These are phyloP conservation scores for Crotalus horridus DNA, from an alignment of 2,113 vertebrate species.

Conservation along the genomic window DNA sequence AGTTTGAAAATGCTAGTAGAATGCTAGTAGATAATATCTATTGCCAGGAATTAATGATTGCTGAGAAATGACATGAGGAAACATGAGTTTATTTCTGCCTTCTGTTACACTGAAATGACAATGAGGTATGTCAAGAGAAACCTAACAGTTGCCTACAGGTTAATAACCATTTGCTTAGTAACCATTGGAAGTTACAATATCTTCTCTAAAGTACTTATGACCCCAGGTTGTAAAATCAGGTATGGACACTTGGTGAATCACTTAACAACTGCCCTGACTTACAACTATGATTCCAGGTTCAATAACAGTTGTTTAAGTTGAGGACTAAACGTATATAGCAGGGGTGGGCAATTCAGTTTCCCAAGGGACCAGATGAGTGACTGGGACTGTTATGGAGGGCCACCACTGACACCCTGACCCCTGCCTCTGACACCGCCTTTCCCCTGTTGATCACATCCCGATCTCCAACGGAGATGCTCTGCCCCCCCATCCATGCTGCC, in stretches of 20 bases:
- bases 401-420: too few species aligned
- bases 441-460: neutral
- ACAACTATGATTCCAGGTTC: neutral
- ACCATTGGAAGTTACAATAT: too few species aligned
- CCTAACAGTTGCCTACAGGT: neutral
- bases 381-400: too few species aligned
- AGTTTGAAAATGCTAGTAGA: neutral
- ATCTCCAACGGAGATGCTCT: too few species aligned
- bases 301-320: neutral
- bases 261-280: neutral
- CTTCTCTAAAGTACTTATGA: too few species aligned
- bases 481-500: too few species aligned
- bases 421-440: too few species aligned
- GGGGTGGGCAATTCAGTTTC: neutral
- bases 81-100: neutral
- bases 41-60: neutral
- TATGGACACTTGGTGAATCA: too few species aligned
- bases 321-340: neutral
- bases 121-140: neutral
- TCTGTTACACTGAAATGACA: neutral
- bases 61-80: neutral
- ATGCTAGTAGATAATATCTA: neutral
- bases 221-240: neutral
- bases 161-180: too few species aligned
- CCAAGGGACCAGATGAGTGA: neutral